Evolutionary conservation across 2,888 invertebrate species (phyloP).

Genomic region (Catonia carolina): DNA sequence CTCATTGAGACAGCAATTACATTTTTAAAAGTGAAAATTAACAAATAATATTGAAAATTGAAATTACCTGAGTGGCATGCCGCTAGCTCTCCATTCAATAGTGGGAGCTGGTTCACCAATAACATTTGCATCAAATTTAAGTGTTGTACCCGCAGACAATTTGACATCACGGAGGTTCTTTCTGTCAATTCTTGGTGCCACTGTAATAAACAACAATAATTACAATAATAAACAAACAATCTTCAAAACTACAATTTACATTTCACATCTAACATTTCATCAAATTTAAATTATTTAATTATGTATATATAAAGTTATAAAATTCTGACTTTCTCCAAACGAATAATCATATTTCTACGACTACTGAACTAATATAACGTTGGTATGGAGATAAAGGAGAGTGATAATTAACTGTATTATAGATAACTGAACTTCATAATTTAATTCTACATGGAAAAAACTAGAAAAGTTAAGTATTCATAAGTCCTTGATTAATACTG

Average conservation of each 20-base stretch:
- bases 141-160: slow-evolving; percentile 83
- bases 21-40: too few relatives aligned
- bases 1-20: too few relatives aligned
- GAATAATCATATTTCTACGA: too few relatives aligned
- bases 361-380: too few relatives aligned
- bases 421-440: too few relatives aligned
- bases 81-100: slow-evolving; percentile 86
- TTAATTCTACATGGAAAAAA: too few relatives aligned
- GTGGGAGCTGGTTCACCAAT: slow-evolving; percentile 93
- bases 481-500: too few relatives aligned
- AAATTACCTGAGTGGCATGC: slow-evolving; percentile 60
- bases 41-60: too few relatives aligned
- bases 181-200: slow-evolving; percentile 94
- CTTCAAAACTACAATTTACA: neutral
- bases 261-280: neutral
- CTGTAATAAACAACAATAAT: slow-evolving; percentile 40
- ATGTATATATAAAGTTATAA: neutral
- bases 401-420: too few relatives aligned
- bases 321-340: too few relatives aligned
- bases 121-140: slow-evolving; percentile 89
- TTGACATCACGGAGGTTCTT: slow-evolving; percentile 84
- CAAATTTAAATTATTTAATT: neutral
- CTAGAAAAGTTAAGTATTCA: too few relatives aligned
- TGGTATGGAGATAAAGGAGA: too few relatives aligned
- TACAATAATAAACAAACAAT: slow-evolving; percentile 11